These are phyloP conservation scores for Crossaster papposus DNA, from an alignment of 53 echinoderm and acorn worm species.

Conservation along the genomic window DNA sequence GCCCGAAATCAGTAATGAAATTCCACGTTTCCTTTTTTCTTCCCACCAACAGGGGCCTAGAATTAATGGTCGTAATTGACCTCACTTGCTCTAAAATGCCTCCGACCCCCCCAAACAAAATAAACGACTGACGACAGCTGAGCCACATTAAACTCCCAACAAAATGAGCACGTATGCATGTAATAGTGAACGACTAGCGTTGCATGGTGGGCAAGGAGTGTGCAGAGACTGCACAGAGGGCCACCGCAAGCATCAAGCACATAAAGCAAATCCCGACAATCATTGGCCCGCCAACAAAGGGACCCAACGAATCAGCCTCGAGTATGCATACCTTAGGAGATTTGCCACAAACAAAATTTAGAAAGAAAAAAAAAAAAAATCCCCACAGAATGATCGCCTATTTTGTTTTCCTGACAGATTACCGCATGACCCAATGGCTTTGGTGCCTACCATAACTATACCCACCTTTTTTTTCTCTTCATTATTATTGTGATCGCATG, in stretches of 20 bases:
- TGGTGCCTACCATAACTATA: constrained; percentile 33
- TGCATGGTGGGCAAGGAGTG: neutral
- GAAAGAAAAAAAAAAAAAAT: neutral
- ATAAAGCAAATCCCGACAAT: constrained; percentile 18
- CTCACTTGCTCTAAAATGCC: constrained; percentile 18
- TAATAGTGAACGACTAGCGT: neutral
- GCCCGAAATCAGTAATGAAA: constrained; percentile 23
- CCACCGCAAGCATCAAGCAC: neutral
- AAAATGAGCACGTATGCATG: neutral
- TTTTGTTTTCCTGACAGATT: constrained; percentile 19
- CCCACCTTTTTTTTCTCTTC: neutral
- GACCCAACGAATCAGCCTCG: neutral
- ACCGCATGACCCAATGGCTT: constrained; percentile 31
- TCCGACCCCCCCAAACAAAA: neutral
- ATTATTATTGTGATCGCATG: neutral
- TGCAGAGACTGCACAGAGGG: neutral
- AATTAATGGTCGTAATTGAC: neutral
- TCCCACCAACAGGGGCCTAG: neutral
- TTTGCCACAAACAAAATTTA: neutral
- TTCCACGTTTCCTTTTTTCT: neutral
- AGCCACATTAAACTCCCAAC: constrained; percentile 23
- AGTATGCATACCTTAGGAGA: constrained; percentile 37
- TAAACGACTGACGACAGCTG: constrained; percentile 22
- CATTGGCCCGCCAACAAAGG: constrained; percentile 53
- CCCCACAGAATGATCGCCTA: neutral